phyloP scores from a whole-genome alignment of 2,797 vertebrate species.

The Ambastaia sidthimunki region DNA sequence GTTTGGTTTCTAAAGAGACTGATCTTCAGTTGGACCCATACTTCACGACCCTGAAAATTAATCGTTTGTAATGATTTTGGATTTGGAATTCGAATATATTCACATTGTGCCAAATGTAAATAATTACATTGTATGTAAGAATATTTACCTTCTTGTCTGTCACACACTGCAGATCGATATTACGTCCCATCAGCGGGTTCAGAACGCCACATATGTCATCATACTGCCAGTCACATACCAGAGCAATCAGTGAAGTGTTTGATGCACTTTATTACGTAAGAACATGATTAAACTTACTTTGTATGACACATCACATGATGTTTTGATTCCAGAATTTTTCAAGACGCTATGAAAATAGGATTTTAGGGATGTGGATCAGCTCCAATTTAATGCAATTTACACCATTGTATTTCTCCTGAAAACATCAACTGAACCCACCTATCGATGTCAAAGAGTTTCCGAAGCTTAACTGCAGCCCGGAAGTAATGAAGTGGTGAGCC shows the following conservation, averaged over 20 bases:
- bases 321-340: conserved; percentile 64
- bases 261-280: neutral
- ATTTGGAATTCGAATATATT: neutral
- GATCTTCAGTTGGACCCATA: conserved; percentile 78
- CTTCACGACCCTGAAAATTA: conserved; percentile 67
- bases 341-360: conserved; percentile 62
- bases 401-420: neutral
- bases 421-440: conserved; percentile 40
- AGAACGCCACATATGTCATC: conserved; percentile 61
- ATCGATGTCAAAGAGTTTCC: conserved; percentile 61
- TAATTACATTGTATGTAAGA: too few relatives aligned
- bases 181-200: conserved; percentile 65
- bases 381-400: too few relatives aligned
- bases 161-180: conserved; percentile 72
- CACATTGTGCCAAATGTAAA: neutral
- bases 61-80: neutral
- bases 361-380: neutral
- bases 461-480: conserved; percentile 65
- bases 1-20: conserved; percentile 70
- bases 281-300: conserved; percentile 62
- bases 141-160: conserved; percentile 67
- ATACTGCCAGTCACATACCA: conserved; percentile 58
- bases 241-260: neutral
- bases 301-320: conserved; percentile 72
- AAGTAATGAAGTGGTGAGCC: conserved; percentile 68